Conservation (phyloP, 1,140 invertebrate genomes). For the Sycophila sp. region DNA sequence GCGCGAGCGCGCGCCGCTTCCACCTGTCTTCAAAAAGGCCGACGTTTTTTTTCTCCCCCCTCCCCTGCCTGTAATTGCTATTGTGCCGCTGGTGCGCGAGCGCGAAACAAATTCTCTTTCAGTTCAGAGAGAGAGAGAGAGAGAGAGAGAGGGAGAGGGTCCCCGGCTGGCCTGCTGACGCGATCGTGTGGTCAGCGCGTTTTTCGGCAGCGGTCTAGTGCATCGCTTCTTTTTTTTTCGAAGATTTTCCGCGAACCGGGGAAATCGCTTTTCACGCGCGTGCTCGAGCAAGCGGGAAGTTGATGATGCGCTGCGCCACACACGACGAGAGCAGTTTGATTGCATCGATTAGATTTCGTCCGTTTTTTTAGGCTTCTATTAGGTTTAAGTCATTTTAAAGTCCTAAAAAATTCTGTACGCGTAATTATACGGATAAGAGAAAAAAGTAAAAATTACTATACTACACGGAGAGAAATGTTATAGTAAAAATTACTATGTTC, state of each 20-base stretch:
- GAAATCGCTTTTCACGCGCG: conserved; percentile 20
- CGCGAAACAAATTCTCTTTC: conserved; percentile 46
- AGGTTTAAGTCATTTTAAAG: not conserved
- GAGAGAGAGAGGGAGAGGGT: not conserved
- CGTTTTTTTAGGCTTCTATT: no score
- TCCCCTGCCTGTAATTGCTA: conserved; percentile 40
- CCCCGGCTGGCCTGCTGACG: not conserved
- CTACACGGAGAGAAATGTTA: no score
- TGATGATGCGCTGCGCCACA: not conserved
- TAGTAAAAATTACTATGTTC: no score
- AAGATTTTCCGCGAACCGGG: not conserved
- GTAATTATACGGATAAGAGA: no score
- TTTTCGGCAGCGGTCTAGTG: not conserved
- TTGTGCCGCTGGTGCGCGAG: conserved; percentile 45
- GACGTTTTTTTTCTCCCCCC: conserved; percentile 25
- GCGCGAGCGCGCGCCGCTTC: conserved; percentile 40
- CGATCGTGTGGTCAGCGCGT: conserved; percentile 1
- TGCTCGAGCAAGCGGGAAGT: not conserved
- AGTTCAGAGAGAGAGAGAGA: not conserved
- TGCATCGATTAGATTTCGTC: conserved; percentile 1
- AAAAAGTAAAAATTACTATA: no score
- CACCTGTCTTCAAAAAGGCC: conserved; percentile 57
- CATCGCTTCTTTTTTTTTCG: not conserved
- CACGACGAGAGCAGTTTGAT: not conserved
- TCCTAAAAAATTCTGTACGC: not conserved